Conservation (phyloP, 92 coral and sea anemone genomes). For the Porites divaricata region DNA sequence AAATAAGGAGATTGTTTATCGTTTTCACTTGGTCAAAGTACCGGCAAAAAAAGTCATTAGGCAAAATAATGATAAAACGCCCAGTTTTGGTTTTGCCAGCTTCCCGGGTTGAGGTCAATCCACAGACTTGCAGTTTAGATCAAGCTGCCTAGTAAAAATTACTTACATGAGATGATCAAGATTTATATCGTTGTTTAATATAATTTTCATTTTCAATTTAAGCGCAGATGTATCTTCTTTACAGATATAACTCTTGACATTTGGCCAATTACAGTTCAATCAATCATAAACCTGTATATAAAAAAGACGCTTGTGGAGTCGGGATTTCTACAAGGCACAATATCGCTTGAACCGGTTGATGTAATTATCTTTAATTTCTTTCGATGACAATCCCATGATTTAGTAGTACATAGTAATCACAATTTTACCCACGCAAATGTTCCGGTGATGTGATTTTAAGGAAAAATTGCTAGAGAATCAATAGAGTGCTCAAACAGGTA, state of each 20-base stretch:
- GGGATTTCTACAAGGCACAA: background rate
- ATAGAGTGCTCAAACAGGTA: background rate
- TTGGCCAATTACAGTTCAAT: background rate
- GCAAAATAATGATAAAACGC: too few species aligned
- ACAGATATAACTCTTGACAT: background rate
- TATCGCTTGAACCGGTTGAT: background rate
- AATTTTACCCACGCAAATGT: background rate
- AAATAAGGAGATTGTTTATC: too few species aligned
- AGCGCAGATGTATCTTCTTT: background rate
- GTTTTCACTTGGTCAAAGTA: too few species aligned
- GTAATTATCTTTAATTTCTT: conserved; percentile 6
- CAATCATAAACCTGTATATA: background rate
- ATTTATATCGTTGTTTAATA: too few species aligned
- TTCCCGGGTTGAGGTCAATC: too few species aligned
- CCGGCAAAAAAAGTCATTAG: too few species aligned
- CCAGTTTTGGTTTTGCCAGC: too few species aligned
- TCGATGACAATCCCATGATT: conserved; percentile 1
- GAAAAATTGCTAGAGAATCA: background rate
- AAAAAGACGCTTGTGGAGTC: background rate
- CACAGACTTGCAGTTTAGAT: too few species aligned
- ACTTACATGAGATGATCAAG: too few species aligned
- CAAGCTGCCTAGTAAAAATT: too few species aligned
- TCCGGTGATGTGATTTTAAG: background rate
- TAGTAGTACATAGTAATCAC: background rate
- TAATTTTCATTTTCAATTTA: background rate